A percentile compares a stretch with the other conserved stretches of the same genome.
Conservation (phyloP, 2,888 invertebrate genomes). For the Amiota minor region DNA sequence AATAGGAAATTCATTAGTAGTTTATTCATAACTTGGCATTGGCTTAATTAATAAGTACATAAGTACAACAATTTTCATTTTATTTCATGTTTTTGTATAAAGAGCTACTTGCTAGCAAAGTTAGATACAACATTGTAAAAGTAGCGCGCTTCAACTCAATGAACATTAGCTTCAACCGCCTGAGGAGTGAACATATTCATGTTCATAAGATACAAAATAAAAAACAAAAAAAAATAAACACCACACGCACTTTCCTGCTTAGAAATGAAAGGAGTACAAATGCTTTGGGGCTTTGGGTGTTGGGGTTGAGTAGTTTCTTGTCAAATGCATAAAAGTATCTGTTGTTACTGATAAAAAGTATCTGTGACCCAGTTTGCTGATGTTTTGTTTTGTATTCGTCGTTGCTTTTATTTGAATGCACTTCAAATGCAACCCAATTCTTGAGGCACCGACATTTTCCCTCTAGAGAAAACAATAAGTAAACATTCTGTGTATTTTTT, state of each 20-base stretch:
- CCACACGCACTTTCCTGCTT: constrained; percentile 15
- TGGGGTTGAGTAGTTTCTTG: background rate
- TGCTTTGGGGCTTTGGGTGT: too few species aligned
- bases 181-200: background rate
- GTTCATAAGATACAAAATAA: background rate
- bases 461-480: too few species aligned
- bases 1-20: constrained; percentile 13
- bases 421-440: constrained; percentile 33
- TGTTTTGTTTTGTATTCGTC: constrained; percentile 36
- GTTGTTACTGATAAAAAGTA: constrained; percentile 23
- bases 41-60: constrained; percentile 12
- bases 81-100: background rate
- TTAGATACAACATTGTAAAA: constrained; percentile 15
- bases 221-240: background rate
- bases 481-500: too few species aligned
- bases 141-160: constrained; percentile 1
- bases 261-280: background rate
- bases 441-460: constrained; percentile 17
- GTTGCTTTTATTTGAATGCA: constrained; percentile 21
- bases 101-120: constrained; percentile 11
- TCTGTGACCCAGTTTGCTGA: constrained; percentile 44
- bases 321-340: constrained; percentile 6
- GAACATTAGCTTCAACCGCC: background rate
- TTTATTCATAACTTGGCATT: constrained; percentile 23
- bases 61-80: background rate